A percentile compares a stretch with the other conserved stretches of the same genome.
Evolutionary conservation across 30 jellyfish, hydroid and myxozoan genomes (phyloP).

Genomic region (Aurelia aurita complex sp. Pacific): DNA sequence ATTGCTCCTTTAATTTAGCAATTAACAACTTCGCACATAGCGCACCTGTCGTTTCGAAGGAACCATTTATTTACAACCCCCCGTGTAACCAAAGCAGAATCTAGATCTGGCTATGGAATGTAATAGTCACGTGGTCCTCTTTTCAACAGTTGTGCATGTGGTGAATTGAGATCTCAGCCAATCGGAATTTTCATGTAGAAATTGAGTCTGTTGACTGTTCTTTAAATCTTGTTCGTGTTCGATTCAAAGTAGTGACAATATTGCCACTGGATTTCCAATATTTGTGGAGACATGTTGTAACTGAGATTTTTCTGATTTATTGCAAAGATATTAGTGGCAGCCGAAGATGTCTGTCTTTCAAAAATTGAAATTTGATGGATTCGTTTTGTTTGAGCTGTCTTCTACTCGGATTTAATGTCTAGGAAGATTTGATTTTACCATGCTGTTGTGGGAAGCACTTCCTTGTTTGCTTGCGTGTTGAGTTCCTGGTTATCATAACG

Average conservation of each 20-base stretch:
- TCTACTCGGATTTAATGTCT: too few relatives aligned
- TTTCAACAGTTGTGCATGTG: slow-evolving; percentile 13
- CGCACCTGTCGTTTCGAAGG: too few relatives aligned
- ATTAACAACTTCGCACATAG: too few relatives aligned
- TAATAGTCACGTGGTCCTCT: slow-evolving; percentile 7
- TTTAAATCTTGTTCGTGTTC: neutral
- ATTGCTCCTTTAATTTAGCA: neutral
- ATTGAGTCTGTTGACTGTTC: neutral
- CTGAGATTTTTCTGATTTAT: neutral
- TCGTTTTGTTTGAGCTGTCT: neutral
- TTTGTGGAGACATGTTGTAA: slow-evolving; percentile 8
- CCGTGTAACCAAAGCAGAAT: too few relatives aligned
- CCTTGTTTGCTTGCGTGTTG: too few relatives aligned
- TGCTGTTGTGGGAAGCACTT: too few relatives aligned
- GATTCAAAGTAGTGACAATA: neutral
- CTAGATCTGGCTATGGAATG: too few relatives aligned
- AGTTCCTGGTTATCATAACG: too few relatives aligned
- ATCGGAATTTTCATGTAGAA: neutral
- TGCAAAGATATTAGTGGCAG: neutral
- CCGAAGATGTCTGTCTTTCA: neutral
- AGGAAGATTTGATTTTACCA: too few relatives aligned
- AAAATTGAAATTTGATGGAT: neutral
- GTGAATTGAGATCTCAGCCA: slow-evolving; percentile 2
- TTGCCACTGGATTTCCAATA: neutral
- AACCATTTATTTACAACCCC: too few relatives aligned